Conservation (phyloP, 2,113 vertebrate genomes). For the Noturus placidus region DNA sequence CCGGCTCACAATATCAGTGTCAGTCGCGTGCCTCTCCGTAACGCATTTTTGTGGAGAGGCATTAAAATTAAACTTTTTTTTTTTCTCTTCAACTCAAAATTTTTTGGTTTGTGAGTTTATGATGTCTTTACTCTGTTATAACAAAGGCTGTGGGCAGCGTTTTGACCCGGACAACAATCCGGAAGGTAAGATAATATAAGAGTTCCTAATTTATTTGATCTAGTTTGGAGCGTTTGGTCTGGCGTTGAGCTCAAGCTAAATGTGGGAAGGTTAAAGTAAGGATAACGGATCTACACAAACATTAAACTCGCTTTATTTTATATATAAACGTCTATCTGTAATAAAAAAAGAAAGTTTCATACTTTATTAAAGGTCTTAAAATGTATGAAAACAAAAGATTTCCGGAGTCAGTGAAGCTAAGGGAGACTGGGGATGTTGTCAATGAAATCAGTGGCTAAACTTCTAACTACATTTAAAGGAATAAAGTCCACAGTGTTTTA, state of each 20-base stretch:
- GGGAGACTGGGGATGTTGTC: background rate
- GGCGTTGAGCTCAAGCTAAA: background rate
- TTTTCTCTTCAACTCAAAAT: background rate
- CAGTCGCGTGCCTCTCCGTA: no score
- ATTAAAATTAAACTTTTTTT: no score
- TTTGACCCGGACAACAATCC: conserved; percentile 81
- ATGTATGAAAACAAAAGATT: background rate
- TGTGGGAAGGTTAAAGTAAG: background rate
- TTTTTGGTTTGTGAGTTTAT: background rate
- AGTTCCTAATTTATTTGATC: no score
- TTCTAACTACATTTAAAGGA: background rate
- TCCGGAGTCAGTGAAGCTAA: background rate
- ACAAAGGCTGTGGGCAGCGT: conserved; percentile 87
- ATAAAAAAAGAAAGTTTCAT: background rate
- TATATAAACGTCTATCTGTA: background rate
- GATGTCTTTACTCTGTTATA: conserved; percentile 87
- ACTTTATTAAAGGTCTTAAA: background rate
- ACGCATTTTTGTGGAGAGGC: no score
- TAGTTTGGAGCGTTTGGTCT: no score
- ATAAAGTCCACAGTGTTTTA: background rate
- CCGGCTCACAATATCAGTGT: background rate
- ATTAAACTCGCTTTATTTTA: background rate
- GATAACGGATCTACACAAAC: background rate
- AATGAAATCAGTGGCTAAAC: background rate
- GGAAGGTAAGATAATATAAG: conserved; percentile 57